These are phyloP conservation scores for Siniperca scherzeri DNA, from an alignment of 2,797 vertebrate species.

Conservation along the genomic window DNA sequence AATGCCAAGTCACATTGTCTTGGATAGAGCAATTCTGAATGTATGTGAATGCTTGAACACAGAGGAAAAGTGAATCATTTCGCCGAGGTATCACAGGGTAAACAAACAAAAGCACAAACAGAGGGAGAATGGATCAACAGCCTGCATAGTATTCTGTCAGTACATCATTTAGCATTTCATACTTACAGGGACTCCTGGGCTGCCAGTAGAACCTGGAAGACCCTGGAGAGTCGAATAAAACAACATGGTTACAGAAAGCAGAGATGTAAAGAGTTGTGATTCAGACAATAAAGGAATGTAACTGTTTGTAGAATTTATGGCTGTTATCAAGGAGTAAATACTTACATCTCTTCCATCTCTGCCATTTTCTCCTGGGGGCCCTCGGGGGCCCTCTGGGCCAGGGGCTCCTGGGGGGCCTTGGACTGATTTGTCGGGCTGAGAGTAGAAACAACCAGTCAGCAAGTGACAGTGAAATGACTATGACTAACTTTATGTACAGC, in stretches of 20 bases:
- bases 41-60: background rate
- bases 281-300: background rate
- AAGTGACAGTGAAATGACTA: background rate
- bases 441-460: slow-evolving; percentile 48
- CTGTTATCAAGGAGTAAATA: slow-evolving; percentile 7
- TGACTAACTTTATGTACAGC: background rate
- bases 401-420: slow-evolving; percentile 83
- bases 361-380: slow-evolving; percentile 84
- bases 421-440: slow-evolving; percentile 85
- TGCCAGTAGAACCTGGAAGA: slow-evolving; percentile 84
- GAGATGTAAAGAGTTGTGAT: background rate
- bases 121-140: background rate
- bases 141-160: background rate
- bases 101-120: slow-evolving; percentile 22
- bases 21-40: slow-evolving; percentile 5
- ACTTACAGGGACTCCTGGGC: slow-evolving; percentile 83
- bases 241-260: slow-evolving; percentile 22
- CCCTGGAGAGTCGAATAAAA: slow-evolving; percentile 75
- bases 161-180: slow-evolving; percentile 24
- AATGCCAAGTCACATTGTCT: background rate
- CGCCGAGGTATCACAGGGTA: background rate
- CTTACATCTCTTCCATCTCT: slow-evolving; percentile 88
- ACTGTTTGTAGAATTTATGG: background rate
- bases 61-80: background rate
- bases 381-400: slow-evolving; percentile 83